Percentiles rank a stretch among this genome's conserved stretches.
Evolutionary conservation across 1,140 invertebrate genomes (phyloP).

Genomic region (Drosophila mojavensis): DNA sequence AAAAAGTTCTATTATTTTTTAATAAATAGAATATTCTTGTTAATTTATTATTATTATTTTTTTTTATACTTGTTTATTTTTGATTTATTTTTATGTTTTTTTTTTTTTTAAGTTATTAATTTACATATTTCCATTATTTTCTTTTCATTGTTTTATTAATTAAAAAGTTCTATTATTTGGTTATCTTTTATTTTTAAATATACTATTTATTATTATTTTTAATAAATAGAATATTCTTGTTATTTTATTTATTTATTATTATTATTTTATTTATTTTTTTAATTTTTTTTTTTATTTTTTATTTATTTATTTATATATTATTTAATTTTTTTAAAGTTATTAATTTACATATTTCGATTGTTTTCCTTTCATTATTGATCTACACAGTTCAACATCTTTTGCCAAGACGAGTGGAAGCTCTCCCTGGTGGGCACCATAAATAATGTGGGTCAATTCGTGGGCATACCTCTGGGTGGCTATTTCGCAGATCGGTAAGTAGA

Average conservation of each 20-base stretch:
- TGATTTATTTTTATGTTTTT: background rate
- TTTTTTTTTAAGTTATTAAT: too few relatives aligned
- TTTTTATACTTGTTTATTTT: too few relatives aligned
- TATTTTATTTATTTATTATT: too few relatives aligned
- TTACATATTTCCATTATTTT: slow-evolving; percentile 7
- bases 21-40: too few relatives aligned
- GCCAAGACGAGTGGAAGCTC: slow-evolving; percentile 88
- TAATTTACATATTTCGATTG: background rate
- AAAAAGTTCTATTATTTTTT: too few relatives aligned
- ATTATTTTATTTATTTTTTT: too few relatives aligned
- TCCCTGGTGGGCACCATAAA: slow-evolving; percentile 89
- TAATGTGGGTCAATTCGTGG: slow-evolving; percentile 89
- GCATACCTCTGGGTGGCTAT: slow-evolving; percentile 88
- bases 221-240: too few relatives aligned
- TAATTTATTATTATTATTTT: too few relatives aligned
- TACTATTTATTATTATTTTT: background rate
- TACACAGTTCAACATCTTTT: slow-evolving; percentile 86
- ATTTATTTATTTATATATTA: too few relatives aligned
- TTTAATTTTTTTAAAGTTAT: background rate
- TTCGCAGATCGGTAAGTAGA: slow-evolving; percentile 87
- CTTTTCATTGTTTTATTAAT: background rate
- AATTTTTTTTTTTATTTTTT: background rate
- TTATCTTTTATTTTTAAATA: too few relatives aligned
- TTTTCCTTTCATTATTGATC: slow-evolving; percentile 30
- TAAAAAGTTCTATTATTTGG: too few relatives aligned